phyloP scores from a whole-genome alignment of 2,797 vertebrate species.

The Oreonectes daqikongensis region DNA sequence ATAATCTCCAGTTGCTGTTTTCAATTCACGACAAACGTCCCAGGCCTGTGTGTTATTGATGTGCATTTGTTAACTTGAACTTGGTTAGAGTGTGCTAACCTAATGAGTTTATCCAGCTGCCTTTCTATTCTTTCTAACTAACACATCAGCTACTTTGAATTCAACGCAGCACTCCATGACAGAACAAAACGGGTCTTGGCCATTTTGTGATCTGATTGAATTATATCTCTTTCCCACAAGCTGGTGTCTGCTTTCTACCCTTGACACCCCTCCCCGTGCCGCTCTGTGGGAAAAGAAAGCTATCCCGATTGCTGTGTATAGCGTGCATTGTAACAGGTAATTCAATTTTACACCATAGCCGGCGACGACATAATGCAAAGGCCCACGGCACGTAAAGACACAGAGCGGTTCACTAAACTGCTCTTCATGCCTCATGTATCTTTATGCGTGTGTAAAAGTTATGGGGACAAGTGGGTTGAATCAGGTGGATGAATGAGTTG shows the following conservation, averaged over 20 bases:
- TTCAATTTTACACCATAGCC: slow-evolving; percentile 81
- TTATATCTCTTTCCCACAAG: slow-evolving; percentile 70
- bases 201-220: slow-evolving; percentile 66
- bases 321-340: slow-evolving; percentile 76
- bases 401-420: slow-evolving; percentile 63
- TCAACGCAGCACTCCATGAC: slow-evolving; percentile 54
- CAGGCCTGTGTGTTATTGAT: background rate
- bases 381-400: slow-evolving; percentile 53
- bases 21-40: background rate
- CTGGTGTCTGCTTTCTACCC: slow-evolving; percentile 59
- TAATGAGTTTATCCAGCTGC: slow-evolving; percentile 48
- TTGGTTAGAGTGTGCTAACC: slow-evolving; percentile 30
- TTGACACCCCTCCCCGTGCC: slow-evolving; percentile 61
- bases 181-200: slow-evolving; percentile 56
- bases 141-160: slow-evolving; percentile 63
- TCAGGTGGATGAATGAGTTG: slow-evolving; percentile 38
- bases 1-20: background rate
- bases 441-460: slow-evolving; percentile 75
- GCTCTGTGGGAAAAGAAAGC: slow-evolving; percentile 75
- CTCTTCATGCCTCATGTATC: slow-evolving; percentile 72
- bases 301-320: slow-evolving; percentile 65
- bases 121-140: slow-evolving; percentile 42
- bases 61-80: slow-evolving; percentile 33
- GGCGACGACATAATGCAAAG: slow-evolving; percentile 65
- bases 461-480: slow-evolving; percentile 33